Evolutionary conservation across 2,113 vertebrate species (phyloP).

Genomic region (Zosterops lateralis): DNA sequence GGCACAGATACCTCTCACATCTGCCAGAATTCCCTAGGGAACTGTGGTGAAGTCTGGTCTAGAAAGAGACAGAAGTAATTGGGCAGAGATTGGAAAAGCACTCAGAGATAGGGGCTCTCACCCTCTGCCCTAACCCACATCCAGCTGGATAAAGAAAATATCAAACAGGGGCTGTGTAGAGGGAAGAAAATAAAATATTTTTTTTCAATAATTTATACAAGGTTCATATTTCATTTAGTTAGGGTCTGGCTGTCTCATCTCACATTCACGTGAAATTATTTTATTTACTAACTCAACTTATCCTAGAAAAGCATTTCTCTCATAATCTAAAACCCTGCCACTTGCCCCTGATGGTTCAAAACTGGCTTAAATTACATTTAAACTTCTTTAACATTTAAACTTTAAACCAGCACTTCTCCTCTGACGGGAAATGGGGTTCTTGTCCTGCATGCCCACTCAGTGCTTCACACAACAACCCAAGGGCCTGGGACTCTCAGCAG

Average conservation of each 20-base stretch:
- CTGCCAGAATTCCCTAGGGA: not conserved
- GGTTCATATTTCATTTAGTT: not conserved
- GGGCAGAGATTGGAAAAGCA: not conserved
- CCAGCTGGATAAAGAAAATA: not conserved
- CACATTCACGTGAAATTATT: not conserved
- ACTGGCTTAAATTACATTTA: not conserved
- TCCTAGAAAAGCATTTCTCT: not conserved
- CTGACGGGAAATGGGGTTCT: not conserved
- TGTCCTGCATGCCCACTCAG: not conserved
- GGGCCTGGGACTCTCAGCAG: not conserved
- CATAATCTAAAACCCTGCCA: not conserved
- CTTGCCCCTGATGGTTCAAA: not conserved
- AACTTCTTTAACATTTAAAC: too few relatives aligned
- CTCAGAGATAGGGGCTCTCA: not conserved
- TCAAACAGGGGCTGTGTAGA: not conserved
- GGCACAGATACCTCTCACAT: not conserved
- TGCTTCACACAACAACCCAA: not conserved
- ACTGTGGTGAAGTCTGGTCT: not conserved
- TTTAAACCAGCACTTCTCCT: not conserved
- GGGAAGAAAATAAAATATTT: not conserved
- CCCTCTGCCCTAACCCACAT: not conserved
- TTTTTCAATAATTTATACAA: not conserved
- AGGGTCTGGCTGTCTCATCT: not conserved
- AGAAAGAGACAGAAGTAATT: not conserved
- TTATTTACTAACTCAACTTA: not conserved